Base-by-base conservation (phyloP, 2,113 vertebrate species). In the Sceloporus undulatus region DNA sequence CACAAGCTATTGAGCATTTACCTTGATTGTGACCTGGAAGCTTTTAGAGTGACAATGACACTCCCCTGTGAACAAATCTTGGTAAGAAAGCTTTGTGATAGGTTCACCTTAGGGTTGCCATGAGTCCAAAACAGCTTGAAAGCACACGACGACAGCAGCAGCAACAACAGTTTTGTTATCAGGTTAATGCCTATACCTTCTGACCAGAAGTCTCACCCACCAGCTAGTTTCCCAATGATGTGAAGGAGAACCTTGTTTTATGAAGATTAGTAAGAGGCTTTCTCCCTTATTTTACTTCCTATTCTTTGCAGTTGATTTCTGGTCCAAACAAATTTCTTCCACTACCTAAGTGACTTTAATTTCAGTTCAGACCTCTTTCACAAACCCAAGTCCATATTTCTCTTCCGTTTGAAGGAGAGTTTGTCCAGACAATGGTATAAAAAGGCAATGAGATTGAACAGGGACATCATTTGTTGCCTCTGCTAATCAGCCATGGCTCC, bases 381-480 rank as follows among this genome's bases (percentile, higher is more conserved):
- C 4, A 85, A 74, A 3, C 13, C 88, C 87, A 42, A n/a, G 71
- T 74, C 62, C 86, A 42, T 52, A 92, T 82, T 0, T 7, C 0
- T 87, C n/a, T 78, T 74, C 76, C 3, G 91, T 71, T 29, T 71
- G 23, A 27, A 79, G 0, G n/a, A 88, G 82, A 65, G 1, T 84
- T 2, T 81, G 10, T 25, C 4, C 74, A 70, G 48, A 68, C 34
- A 85, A 27, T 13, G 19, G 9, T 11, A 34, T 25, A 65, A 84
- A 89, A 88, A 5, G 18, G 21, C 86, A 3, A 56, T 89, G 71
- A 40, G n/a, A 68, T 29, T 8, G 10, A 5, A 92, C 84, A 84
- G 83, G 86, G 13, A 66, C 88, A 86, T 27, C 42, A 84, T 79
- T 84, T 86, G 4, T 29, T 25, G 16, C 75, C 87, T 10, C 0